phyloP scores from a whole-genome alignment of 2,888 invertebrate genomes.

The Bombylius discolor region DNA sequence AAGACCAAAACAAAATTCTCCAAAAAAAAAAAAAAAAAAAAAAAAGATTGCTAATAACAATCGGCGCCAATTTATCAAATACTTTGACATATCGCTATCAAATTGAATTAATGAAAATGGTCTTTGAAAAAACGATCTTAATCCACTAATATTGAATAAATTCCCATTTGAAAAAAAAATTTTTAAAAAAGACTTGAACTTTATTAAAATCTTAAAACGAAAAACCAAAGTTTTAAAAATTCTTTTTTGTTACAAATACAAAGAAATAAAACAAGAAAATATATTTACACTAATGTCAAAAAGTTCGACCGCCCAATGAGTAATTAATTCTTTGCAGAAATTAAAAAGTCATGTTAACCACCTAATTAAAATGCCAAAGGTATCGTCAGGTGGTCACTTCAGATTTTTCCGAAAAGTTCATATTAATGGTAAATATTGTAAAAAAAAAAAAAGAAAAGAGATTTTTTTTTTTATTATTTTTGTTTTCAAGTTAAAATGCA shows the following conservation, averaged over 20 bases:
- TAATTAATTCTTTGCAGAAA: conserved; percentile 37
- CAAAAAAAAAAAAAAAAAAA: too few relatives aligned
- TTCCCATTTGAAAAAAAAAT: too few relatives aligned
- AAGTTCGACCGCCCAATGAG: conserved; percentile 31
- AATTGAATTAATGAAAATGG: conserved; percentile 3
- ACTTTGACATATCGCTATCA: conserved; percentile 1
- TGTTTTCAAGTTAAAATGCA: background rate
- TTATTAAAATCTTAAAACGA: too few relatives aligned
- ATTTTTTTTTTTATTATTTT: background rate
- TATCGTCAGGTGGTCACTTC: conserved; percentile 9
- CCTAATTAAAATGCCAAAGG: conserved; percentile 36
- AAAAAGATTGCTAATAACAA: background rate
- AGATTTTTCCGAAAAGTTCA: background rate
- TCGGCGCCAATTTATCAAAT: conserved; percentile 4
- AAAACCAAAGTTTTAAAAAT: too few relatives aligned
- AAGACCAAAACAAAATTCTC: too few relatives aligned
- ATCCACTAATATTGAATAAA: too few relatives aligned
- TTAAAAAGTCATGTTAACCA: conserved; percentile 38
- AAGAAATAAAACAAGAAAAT: too few relatives aligned
- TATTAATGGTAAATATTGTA: background rate
- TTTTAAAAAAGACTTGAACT: too few relatives aligned
- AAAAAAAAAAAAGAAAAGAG: background rate
- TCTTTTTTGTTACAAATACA: too few relatives aligned
- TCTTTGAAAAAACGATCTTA: background rate
- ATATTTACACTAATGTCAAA: background rate